phyloP scores from a whole-genome alignment of 2,113 vertebrate genomes.

The Spilogale gracilis region DNA sequence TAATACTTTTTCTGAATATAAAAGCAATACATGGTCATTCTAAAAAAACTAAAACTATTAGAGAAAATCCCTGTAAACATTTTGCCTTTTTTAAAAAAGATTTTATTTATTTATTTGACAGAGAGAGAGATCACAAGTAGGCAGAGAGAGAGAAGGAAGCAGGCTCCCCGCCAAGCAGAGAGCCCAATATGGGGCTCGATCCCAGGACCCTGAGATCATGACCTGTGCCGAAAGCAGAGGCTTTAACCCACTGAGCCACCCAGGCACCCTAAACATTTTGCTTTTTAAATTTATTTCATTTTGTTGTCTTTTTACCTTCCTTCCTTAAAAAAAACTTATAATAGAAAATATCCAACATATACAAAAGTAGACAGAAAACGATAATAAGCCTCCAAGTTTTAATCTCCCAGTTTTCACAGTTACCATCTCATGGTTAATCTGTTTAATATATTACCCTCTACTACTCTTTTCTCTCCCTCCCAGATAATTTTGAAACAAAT shows the following conservation, averaged over 20 bases:
- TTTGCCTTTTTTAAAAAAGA: neutral
- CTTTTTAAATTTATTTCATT: neutral
- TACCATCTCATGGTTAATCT: neutral
- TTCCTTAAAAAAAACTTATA: neutral
- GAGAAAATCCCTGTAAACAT: neutral
- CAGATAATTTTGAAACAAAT: constrained; percentile 11
- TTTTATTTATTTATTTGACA: no score
- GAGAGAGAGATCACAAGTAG: no score
- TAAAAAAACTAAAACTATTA: neutral
- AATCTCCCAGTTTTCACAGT: neutral
- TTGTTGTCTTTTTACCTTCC: neutral
- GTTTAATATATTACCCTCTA: neutral
- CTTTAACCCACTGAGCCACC: no score
- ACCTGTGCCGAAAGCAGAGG: no score
- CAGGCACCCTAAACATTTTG: neutral
- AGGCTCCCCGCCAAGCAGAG: no score
- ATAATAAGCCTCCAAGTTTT: constrained; percentile 1
- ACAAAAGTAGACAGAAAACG: neutral
- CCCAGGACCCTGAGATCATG: no score
- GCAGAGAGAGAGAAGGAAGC: no score
- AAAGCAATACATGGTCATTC: neutral
- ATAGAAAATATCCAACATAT: neutral
- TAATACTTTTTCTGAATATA: neutral
- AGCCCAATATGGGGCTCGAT: no score
- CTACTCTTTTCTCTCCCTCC: neutral